These are phyloP conservation scores for Sebastes itinus DNA, from an alignment of 2,797 vertebrate species.

Conservation along the genomic window DNA sequence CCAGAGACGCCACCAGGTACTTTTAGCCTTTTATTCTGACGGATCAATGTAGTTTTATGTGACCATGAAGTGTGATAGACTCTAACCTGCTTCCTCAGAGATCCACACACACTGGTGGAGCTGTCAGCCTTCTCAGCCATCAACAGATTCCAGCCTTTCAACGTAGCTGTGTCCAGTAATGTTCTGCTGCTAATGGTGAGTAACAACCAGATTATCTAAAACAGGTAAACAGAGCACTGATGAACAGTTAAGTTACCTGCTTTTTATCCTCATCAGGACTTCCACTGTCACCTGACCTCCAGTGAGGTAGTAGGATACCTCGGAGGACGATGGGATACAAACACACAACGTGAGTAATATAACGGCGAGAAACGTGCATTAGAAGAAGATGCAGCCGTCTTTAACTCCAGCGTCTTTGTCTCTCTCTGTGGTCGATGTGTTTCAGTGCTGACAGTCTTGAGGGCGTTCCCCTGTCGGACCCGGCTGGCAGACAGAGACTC, in stretches of 20 bases:
- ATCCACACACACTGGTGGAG: slow-evolving; percentile 93
- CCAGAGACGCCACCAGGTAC: slow-evolving; percentile 91
- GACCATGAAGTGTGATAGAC: background rate
- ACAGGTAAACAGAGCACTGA: background rate
- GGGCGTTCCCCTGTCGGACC: slow-evolving; percentile 94
- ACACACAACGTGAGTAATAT: slow-evolving; percentile 87
- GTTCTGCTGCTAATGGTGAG: slow-evolving; percentile 93
- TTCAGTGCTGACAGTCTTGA: slow-evolving; percentile 91
- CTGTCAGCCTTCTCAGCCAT: slow-evolving; percentile 92
- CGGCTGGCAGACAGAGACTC: slow-evolving; percentile 88
- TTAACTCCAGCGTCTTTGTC: background rate
- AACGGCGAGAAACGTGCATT: accelerated
- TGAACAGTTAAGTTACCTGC: background rate
- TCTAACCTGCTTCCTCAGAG: slow-evolving; percentile 77
- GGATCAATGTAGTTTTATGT: background rate
- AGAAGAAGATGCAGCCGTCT: background rate
- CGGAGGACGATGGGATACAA: slow-evolving; percentile 95
- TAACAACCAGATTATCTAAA: background rate
- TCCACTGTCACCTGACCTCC: slow-evolving; percentile 95
- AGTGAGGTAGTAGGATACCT: slow-evolving; percentile 97
- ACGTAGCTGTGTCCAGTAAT: slow-evolving; percentile 95
- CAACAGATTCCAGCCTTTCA: slow-evolving; percentile 98
- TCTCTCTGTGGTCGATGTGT: background rate
- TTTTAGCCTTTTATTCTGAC: background rate
- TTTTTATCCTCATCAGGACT: slow-evolving; percentile 83